Evolutionary conservation across 1,140 invertebrate genomes (phyloP).

Genomic region (Lucilia cuprina): DNA sequence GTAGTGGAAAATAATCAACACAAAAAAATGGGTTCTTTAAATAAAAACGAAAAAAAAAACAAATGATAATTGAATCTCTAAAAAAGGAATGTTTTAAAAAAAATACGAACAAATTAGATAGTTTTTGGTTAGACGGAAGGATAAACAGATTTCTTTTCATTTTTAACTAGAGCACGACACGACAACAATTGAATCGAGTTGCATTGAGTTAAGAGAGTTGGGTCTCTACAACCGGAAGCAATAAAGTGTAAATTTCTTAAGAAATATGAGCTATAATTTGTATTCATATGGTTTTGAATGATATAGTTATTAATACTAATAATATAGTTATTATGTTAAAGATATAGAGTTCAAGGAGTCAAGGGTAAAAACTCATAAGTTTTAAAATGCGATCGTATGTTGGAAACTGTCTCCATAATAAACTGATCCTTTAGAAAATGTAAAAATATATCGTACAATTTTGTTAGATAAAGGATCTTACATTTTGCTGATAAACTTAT

Average conservation of each 20-base stretch:
- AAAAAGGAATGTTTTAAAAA: background rate
- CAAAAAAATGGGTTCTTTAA: background rate
- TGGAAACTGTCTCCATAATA: no score
- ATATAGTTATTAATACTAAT: no score
- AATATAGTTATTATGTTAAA: no score
- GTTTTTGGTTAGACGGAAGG: background rate
- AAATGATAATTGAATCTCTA: background rate
- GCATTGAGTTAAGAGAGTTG: background rate
- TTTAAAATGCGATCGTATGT: no score
- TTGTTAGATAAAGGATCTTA: no score
- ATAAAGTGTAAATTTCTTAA: constrained; percentile 30
- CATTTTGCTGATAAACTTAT: no score
- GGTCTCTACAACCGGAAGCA: constrained; percentile 6
- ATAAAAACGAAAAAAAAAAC: background rate
- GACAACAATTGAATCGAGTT: background rate
- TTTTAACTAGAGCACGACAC: background rate
- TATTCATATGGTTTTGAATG: background rate
- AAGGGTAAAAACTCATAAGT: no score
- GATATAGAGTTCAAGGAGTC: no score
- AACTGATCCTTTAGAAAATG: no score
- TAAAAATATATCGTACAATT: no score
- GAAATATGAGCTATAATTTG: constrained; percentile 21
- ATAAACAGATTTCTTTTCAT: background rate
- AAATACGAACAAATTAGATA: background rate
- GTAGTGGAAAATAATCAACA: constrained; percentile 26